These are phyloP conservation scores for Myopa tessellatipennis DNA, from an alignment of 2,888 invertebrate genomes.

Conservation along the genomic window DNA sequence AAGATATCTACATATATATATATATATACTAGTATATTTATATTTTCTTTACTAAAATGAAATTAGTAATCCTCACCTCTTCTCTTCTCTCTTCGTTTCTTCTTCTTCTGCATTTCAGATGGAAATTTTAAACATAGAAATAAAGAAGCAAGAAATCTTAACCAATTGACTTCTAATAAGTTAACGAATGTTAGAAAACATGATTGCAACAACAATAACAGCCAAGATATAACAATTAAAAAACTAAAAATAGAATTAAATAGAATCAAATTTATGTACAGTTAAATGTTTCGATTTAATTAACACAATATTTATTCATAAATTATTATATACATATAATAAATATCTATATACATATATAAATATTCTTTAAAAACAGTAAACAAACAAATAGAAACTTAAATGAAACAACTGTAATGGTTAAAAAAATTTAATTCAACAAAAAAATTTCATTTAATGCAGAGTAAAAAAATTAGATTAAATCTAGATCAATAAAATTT, in stretches of 20 bases:
- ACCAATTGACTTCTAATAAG: constrained; percentile 41
- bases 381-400: constrained; percentile 11
- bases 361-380: not conserved
- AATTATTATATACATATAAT: constrained; percentile 40
- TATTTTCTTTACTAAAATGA: constrained; percentile 2
- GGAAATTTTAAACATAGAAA: constrained; percentile 59
- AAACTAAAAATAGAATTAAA: constrained; percentile 63
- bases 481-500: too few species aligned
- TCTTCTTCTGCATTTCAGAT: constrained; percentile 61
- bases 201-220: constrained; percentile 34
- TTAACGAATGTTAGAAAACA: constrained; percentile 7
- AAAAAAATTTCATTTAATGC: too few species aligned
- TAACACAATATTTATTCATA: constrained; percentile 17
- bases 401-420: not conserved
- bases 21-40: not conserved
- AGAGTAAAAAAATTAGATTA: too few species aligned
- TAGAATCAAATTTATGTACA: constrained; percentile 64
- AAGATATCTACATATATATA: too few species aligned
- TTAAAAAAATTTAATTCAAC: too few species aligned
- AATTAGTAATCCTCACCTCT: constrained; percentile 23
- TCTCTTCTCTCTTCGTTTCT: constrained; percentile 47
- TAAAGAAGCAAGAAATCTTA: constrained; percentile 55
- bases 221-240: constrained; percentile 56
- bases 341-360: constrained; percentile 38
- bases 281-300: constrained; percentile 51